A percentile compares a stretch with the other conserved stretches of the same genome.
These are phyloP conservation scores for Drosophila littoralis DNA, from an alignment of 1,140 invertebrate genomes.

Conservation along the genomic window DNA sequence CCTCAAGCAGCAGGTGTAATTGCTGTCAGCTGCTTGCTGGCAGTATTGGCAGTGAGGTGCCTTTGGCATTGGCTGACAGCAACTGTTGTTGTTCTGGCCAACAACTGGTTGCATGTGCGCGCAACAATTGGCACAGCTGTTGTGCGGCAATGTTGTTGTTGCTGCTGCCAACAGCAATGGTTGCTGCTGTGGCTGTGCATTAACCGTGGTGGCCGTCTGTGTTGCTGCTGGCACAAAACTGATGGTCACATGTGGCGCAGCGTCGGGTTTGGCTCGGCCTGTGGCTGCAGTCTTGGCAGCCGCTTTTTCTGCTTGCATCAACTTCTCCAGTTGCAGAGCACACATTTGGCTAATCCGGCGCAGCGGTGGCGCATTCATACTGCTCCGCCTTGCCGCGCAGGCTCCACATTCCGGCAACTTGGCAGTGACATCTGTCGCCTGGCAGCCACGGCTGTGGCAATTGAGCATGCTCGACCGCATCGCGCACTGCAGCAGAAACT, in stretches of 20 bases:
- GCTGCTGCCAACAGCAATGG: constrained; percentile 22
- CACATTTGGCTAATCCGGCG: background rate
- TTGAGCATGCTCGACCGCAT: background rate
- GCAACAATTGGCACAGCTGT: constrained; percentile 20
- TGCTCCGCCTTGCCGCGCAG: background rate
- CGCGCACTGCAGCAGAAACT: constrained; percentile 31
- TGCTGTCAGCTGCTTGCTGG: background rate
- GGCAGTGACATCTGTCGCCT: constrained; percentile 14
- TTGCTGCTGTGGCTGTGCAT: constrained; percentile 11
- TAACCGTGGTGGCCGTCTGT: background rate
- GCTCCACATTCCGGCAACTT: background rate
- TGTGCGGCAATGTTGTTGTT: background rate
- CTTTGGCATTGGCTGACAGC: constrained; percentile 3
- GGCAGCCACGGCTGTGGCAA: constrained; percentile 24
- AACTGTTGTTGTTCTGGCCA: constrained; percentile 8
- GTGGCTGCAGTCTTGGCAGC: background rate
- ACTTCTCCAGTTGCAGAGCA: background rate
- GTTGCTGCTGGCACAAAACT: constrained; percentile 26
- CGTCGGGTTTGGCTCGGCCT: background rate
- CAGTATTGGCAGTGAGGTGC: background rate
- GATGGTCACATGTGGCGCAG: constrained; percentile 43
- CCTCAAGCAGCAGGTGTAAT: constrained; percentile 1
- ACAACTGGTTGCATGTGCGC: constrained; percentile 1
- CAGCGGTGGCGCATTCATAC: background rate
- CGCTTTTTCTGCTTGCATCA: background rate